Base-by-base conservation (phyloP, 1,140 invertebrate genomes). In the Mylabris phalerata region DNA sequence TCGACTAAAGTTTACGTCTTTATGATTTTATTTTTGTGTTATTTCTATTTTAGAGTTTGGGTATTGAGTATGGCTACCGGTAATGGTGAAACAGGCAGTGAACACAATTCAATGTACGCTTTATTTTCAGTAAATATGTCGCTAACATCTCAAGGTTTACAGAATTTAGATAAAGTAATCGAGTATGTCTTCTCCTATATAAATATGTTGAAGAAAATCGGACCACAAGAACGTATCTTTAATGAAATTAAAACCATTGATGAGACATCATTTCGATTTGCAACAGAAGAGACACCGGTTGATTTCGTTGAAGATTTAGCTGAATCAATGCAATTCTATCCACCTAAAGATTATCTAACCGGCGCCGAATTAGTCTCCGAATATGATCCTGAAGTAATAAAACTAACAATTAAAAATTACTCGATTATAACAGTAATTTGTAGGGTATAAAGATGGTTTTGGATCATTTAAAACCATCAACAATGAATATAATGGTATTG, bases 221-320 rank as follows among this genome's bases (percentile, higher is more conserved):
- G 83, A 5, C 82, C 86, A 0, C 77, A 84, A 58, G 78, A 85
- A 68, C 75, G 83, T 65, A 84, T 92, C 55, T 92, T 84, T 68
- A 77, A 86, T 19, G 90, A 93, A 77, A 83, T 90, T 49, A 75
- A 87, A 78, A 78, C 75, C 10, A 88, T 92, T 51, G 84, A 85
- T 65, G 82, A 86, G 27, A 86, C 79, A 5, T 85, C 80, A 58
- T 88, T 89, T 66, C 82, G 81, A 57, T 92, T 85, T 69, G 72
- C 78, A 13, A 79, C 87, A 38, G 88, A 92, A 68, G 76, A 77
- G 9, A 75, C 80, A 39, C 81, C 91, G 0, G 75, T 80, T 1
- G 87, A 92, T n/a, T 85, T 92, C 67, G 91, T 93, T 0, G 87
- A 92, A 76, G 75, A 81, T 11, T 61, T 95, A 9, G 81, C 82